A percentile compares a stretch with the other conserved stretches of the same genome.
Evolutionary conservation across 1,140 invertebrate species (phyloP).

Genomic region (Spodoptera litura): DNA sequence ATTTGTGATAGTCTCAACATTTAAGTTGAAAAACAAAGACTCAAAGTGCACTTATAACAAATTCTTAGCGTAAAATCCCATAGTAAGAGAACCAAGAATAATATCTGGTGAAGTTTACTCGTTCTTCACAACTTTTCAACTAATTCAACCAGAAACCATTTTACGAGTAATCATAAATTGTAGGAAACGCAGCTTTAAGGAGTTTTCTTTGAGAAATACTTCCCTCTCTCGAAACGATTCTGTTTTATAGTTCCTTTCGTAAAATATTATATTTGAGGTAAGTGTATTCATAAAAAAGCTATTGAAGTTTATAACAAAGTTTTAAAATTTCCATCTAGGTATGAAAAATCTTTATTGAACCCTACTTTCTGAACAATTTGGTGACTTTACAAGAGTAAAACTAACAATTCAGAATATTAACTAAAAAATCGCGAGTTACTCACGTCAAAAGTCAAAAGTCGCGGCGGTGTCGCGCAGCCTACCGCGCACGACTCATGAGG

Average conservation of each 20-base stretch:
- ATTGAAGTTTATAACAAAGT: neutral
- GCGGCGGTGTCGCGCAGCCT: too few relatives aligned
- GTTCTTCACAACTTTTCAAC: constrained; percentile 74
- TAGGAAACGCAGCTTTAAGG: constrained; percentile 61
- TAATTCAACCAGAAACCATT: constrained; percentile 72
- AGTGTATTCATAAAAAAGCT: neutral
- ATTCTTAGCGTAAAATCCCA: constrained; percentile 23
- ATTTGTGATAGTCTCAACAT: too few relatives aligned
- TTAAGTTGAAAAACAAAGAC: too few relatives aligned
- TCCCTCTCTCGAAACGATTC: constrained; percentile 26
- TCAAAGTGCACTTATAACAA: neutral
- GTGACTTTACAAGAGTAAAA: too few relatives aligned
- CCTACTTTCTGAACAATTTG: too few relatives aligned
- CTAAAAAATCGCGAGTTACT: too few relatives aligned
- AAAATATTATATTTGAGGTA: constrained; percentile 41
- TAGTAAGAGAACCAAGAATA: constrained; percentile 23
- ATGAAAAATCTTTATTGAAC: neutral
- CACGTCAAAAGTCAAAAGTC: too few relatives aligned
- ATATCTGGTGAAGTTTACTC: constrained; percentile 51
- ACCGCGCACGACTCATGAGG: too few relatives aligned
- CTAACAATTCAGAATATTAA: too few relatives aligned
- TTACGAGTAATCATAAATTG: constrained; percentile 76
- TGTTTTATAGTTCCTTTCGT: constrained; percentile 46
- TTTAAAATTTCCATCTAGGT: neutral
- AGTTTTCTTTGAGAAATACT: constrained; percentile 56